Evolutionary conservation across 2,113 vertebrate species (phyloP).

Genomic region (Ageneiosus marmoratus): DNA sequence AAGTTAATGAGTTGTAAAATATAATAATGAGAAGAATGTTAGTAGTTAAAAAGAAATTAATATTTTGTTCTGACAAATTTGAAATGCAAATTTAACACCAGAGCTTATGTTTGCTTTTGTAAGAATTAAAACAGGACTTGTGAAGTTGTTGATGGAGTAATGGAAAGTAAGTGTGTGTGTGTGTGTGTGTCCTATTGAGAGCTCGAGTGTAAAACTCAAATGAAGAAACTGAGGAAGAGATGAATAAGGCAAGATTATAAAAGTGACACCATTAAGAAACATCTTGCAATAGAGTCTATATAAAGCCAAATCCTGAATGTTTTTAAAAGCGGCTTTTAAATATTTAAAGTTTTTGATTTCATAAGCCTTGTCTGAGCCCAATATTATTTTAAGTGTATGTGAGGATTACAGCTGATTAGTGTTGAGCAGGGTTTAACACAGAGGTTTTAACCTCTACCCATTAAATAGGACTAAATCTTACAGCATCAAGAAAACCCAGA

Average conservation of each 20-base stretch:
- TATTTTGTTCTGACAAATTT: conserved; percentile 7
- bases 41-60: neutral
- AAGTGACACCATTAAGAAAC: neutral
- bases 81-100: neutral
- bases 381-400: conserved; percentile 6
- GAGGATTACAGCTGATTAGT: conserved; percentile 23
- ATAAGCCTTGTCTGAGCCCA: neutral
- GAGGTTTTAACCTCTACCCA: neutral
- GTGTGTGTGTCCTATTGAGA: conserved; percentile 16
- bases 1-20: conserved; percentile 26
- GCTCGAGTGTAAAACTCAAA: conserved; percentile 15
- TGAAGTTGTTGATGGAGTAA: neutral
- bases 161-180: conserved; percentile 8
- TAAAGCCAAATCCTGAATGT: neutral
- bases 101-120: neutral
- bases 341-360: conserved; percentile 13
- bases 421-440: neutral
- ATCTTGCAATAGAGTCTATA: neutral
- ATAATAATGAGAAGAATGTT: neutral
- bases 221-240: neutral
- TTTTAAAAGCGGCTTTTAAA: neutral
- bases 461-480: neutral
- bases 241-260: neutral
- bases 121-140: conserved; percentile 2
- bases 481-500: neutral